Base-by-base conservation (phyloP, 2,113 vertebrate genomes). In the Hemichromis elongatus region DNA sequence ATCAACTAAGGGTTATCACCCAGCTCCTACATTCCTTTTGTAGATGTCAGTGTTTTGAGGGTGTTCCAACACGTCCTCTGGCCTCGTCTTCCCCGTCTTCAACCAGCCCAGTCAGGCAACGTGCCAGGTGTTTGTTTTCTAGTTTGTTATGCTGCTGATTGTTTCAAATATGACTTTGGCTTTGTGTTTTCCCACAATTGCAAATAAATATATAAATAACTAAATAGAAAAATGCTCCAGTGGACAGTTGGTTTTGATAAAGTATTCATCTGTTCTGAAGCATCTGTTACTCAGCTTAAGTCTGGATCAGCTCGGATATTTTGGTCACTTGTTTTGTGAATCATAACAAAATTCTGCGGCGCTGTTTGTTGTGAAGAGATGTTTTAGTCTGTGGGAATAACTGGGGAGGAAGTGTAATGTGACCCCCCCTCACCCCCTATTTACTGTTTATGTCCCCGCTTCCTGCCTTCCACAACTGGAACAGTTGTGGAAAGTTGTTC, bases 381-480 rank as follows among this genome's bases (percentile, higher is more conserved):
- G 81, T 77, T 90, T 90, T 77, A 85, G 86, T 87, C 86, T 88
- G 89, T 92, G 92, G 89, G 94, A 93, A 94, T 84, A 88, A 81
- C 52, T 83, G 55, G 28, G 89, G 90, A 90, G 94, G 91, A 93
- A 93, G 85, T 93, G 91, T 83, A 96, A 94, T 63, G 87, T 86
- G 90, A 95, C 91, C 92, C 92, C 85, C 85, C 92, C 85, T 83
- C 83, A 40, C 5, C 45, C 80, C 66, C 40, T 47, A 50, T 92
- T 93, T 89, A 84, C 84, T 96, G 95, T 96, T 96, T 96, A 96
- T 92, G 88, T 82, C 91, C 90, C 89, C 12, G 40, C 92, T 96
- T 96, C 96, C 95, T 96, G 95, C 92, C 88, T 88, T 90, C 81
- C 91, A 80, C 77, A 81, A 92, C 86, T 90, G 90, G 88, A 88